Evolutionary conservation across 2,113 vertebrate species (phyloP).

Genomic region (Todiramphus chloris): DNA sequence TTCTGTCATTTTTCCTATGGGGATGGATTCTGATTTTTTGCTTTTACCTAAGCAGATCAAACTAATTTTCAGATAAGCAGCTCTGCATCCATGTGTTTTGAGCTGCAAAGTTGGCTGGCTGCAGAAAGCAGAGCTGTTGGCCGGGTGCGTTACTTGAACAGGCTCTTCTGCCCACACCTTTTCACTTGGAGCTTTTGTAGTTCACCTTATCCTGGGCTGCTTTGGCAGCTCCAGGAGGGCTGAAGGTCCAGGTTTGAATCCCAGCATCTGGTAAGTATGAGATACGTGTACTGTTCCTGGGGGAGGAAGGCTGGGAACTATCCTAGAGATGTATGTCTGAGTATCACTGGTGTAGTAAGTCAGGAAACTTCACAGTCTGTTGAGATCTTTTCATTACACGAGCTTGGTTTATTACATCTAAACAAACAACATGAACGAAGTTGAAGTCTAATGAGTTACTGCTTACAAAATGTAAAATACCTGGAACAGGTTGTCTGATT

Average conservation of each 20-base stretch:
- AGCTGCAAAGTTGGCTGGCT: not conserved
- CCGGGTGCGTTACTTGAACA: not conserved
- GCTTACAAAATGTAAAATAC: not conserved
- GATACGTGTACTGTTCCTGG: not conserved
- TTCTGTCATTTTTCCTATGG: not conserved
- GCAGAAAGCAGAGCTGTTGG: not conserved
- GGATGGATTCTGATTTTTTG: not conserved
- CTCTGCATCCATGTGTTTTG: not conserved
- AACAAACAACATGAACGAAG: not conserved
- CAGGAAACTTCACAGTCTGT: not conserved
- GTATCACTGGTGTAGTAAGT: not conserved
- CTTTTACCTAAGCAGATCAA: not conserved
- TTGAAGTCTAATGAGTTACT: not conserved
- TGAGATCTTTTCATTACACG: not conserved
- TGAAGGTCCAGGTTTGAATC: not conserved
- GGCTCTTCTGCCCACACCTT: not conserved
- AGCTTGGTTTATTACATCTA: not conserved
- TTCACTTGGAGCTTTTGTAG: not conserved
- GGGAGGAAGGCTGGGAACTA: not conserved
- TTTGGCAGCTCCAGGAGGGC: not conserved
- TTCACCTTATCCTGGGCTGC: not conserved
- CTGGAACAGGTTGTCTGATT: not conserved
- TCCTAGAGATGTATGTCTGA: not conserved
- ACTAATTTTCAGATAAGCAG: not conserved
- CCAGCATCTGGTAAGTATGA: not conserved